Percentiles rank a stretch among this genome's conserved stretches.
phyloP scores from a whole-genome alignment of 2,888 invertebrate genomes.

The Synanthedon vespiformis region DNA sequence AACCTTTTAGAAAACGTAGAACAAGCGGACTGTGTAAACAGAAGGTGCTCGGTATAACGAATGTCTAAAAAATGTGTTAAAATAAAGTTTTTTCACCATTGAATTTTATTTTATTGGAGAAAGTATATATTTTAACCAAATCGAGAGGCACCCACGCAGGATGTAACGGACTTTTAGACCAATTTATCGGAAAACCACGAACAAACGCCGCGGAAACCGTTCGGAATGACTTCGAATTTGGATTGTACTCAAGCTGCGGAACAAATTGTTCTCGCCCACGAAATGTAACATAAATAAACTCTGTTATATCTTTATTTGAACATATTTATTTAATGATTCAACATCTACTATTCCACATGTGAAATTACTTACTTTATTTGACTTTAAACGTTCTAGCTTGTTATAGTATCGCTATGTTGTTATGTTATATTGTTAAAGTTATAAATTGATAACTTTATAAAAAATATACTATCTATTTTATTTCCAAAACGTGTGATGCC shows the following conservation, averaged over 20 bases:
- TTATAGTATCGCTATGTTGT: no score
- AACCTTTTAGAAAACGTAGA: conserved; percentile 41
- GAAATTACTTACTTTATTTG: no score
- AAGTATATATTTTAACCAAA: not conserved
- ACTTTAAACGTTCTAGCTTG: no score
- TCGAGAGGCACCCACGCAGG: conserved; percentile 11
- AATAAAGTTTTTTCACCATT: not conserved
- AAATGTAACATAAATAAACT: not conserved
- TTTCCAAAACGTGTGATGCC: no score
- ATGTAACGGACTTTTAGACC: conserved; percentile 44
- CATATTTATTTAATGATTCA: no score
- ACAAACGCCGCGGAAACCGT: conserved; percentile 37
- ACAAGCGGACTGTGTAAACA: conserved; percentile 41
- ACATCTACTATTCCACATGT: no score
- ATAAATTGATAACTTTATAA: no score
- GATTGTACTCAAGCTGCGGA: conserved; percentile 22
- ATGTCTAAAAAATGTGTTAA: not conserved
- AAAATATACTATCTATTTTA: no score
- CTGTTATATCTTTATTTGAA: no score
- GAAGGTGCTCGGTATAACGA: conserved; percentile 3
- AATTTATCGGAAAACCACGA: conserved; percentile 54
- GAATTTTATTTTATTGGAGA: not conserved
- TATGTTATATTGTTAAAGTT: no score
- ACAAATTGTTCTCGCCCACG: conserved; percentile 22
- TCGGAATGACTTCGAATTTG: conserved; percentile 34